Evolutionary conservation across 2,113 vertebrate species (phyloP).

Genomic region (Calypte anna): DNA sequence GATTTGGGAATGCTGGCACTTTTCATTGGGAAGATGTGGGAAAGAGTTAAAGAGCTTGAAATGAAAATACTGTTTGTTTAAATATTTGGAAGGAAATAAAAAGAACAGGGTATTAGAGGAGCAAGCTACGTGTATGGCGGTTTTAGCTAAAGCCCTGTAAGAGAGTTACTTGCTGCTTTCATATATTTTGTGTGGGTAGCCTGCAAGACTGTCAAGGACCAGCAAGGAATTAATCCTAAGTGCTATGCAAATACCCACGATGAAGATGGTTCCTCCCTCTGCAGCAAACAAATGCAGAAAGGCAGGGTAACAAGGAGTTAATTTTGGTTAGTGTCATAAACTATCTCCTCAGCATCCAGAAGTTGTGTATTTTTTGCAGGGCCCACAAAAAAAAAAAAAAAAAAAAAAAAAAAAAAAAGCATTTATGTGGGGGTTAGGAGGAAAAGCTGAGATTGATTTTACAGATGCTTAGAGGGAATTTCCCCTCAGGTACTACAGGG

Average conservation of each 20-base stretch:
- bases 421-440: neutral
- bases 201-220: neutral
- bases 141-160: neutral
- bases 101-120: neutral
- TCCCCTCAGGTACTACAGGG: neutral
- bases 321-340: neutral
- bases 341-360: neutral
- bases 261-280: neutral
- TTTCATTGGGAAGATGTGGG: neutral
- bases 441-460: constrained; percentile 25
- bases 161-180: neutral
- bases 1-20: neutral
- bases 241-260: neutral
- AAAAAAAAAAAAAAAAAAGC: neutral
- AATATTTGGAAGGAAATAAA: neutral
- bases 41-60: neutral
- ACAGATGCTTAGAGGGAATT: constrained; percentile 7
- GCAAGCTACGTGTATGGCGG: neutral
- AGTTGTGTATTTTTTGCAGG: neutral
- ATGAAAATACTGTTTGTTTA: neutral
- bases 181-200: neutral
- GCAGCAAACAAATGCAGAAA: neutral
- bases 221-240: neutral
- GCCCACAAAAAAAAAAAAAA: neutral
- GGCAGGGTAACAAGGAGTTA: neutral